Conservation (phyloP, 2,888 invertebrate species). For the Megaustenia siamemsis region DNA sequence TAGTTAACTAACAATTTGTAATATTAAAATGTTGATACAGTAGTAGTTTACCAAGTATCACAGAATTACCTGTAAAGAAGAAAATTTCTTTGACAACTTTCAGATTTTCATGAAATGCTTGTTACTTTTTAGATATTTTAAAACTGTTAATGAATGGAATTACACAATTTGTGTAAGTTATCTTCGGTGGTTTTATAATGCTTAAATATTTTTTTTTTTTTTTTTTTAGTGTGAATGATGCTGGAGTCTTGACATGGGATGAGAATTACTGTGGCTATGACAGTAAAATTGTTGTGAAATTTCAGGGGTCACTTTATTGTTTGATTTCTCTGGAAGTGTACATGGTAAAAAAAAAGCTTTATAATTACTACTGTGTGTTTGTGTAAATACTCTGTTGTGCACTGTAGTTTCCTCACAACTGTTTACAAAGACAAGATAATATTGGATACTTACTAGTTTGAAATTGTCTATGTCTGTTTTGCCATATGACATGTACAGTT, state of each 20-base stretch:
- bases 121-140: neutral
- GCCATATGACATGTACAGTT: neutral
- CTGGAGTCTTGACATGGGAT: neutral
- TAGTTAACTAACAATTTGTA: too few species aligned
- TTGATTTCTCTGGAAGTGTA: neutral
- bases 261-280: neutral
- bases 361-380: neutral
- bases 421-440: neutral
- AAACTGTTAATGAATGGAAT: neutral
- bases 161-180: neutral
- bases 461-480: neutral
- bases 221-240: neutral
- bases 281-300: neutral
- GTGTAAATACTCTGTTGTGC: neutral
- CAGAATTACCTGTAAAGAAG: neutral
- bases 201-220: neutral
- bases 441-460: neutral
- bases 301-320: neutral
- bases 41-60: neutral
- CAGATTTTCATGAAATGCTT: neutral
- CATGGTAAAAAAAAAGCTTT: neutral
- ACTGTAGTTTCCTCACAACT: neutral
- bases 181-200: neutral
- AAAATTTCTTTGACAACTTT: neutral
- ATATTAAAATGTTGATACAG: neutral